Base-by-base conservation (phyloP, 2,113 vertebrate genomes). In the Oncorhynchus gorbuscha region DNA sequence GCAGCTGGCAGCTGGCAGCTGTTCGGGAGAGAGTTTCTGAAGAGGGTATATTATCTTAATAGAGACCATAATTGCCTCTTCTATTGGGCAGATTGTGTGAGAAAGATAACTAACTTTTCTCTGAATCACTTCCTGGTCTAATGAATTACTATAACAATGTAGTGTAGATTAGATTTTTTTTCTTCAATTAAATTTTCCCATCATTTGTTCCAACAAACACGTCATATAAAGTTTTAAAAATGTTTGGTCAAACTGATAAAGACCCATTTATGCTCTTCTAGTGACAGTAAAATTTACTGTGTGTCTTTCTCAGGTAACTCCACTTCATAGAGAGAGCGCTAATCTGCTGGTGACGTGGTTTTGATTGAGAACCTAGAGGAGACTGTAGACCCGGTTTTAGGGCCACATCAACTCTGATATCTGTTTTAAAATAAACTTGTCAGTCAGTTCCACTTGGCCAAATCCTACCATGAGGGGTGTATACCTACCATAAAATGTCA, bases 361-460 rank as follows among this genome's bases (percentile, higher is more conserved):
- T 89, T 99, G 65, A 96, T 99, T 66, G 97, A 99, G 88, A 97
- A 98, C 84, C 76, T 99, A 74, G 97, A 97, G 76, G 98, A 99
- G 85, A 92, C 83, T 0, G 61, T 99, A 48, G 96, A 99, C 90
- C 97, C 97, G 5, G 95, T 99, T 70, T 90, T 99, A 75, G 96
- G 96, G 35, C 95, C 97, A 0, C 85, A 45, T 11, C 9, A 45
- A 45, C 39, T 45, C 3, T 45, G 39, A 45, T 45, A 12, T 45
- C 9, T 64, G 61, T 14, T 18, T 55, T 18, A 18, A 55, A 55
- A 55, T 55, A 55, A 55, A 14, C 5, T 1, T 55, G 51, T 55
- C 51, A 55, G 14, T 14, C 51, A 18, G 51, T 55, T 18, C 51
- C 13, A 16, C 51, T 14, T 12, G 39, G 51, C 51, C 16, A 4